Base-by-base conservation (phyloP, 1,140 invertebrate genomes). In the Diabrotica virgifera region DNA sequence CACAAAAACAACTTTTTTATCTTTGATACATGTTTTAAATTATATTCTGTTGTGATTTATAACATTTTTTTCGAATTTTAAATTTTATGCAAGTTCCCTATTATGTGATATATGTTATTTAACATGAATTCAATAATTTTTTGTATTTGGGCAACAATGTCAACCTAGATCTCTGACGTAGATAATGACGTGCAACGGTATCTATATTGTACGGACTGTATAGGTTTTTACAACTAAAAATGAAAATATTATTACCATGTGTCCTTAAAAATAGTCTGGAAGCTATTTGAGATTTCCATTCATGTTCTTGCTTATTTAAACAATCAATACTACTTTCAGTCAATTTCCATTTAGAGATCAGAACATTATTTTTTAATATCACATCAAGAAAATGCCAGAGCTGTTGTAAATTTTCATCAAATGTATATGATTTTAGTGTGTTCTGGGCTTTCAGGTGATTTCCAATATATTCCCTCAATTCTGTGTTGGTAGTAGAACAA, bases 311-410 rank as follows among this genome's bases (percentile, higher is more conserved):
- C 56, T 81, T 79, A 51, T 80, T 71, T 67, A 85, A 66, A 62
- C 64, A 63, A 51, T 73, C 67, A 40, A 77, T 63, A 68, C 70
- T 76, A 24, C 70, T 63, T 40, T 62, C 55, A 3, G 24, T 10
- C 54, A 72, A 67, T 58, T 61, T 70, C 68, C 66, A 66, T 35
- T 70, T 51, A 0, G 55, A 52, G 24, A 65, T 65, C 35, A 69
- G 36, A 52, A 62, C 10, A 52, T 70, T 70, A 65, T 70, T 81
- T 59, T 82, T 80, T 63, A 81, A 76, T 62, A 84, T 83, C 76
- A 67, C 85, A 74, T 82, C 81, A 8, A 88, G 68, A 58, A 88
- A 79, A 61, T 82, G 78, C 84, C 85, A 87, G 62, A 85, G 79
- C 64, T 81, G 78, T 68, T 78, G 78, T 61, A 85, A 80, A 52